Percentiles rank a stretch among this genome's conserved stretches.
These are phyloP conservation scores for Merluccius polli DNA, from an alignment of 2,797 vertebrate species.

Conservation along the genomic window DNA sequence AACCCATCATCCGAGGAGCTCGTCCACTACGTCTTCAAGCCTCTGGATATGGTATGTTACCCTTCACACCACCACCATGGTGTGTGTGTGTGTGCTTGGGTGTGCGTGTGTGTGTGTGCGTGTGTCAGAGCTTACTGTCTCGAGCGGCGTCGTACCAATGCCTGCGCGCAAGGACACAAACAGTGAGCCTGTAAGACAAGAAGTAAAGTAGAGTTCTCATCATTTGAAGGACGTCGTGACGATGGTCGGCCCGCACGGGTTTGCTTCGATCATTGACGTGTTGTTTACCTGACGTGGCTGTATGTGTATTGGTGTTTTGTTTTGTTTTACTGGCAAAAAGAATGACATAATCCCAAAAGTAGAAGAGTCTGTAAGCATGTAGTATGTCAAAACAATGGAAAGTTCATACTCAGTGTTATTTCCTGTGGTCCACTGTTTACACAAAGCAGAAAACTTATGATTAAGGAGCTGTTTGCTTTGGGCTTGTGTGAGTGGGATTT, in stretches of 20 bases:
- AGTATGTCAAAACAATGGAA: conserved; percentile 43
- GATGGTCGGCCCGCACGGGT: too few species aligned
- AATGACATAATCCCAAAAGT: too few species aligned
- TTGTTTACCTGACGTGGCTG: neutral
- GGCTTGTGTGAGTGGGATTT: conserved; percentile 33
- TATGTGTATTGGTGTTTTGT: neutral
- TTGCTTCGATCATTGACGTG: neutral
- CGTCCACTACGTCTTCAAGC: conserved; percentile 81
- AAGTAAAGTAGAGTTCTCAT: too few species aligned
- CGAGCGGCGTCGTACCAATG: neutral
- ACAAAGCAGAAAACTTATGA: conserved; percentile 31
- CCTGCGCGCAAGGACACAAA: neutral
- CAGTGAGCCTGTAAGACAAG: too few species aligned
- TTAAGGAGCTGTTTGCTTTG: conserved; percentile 19
- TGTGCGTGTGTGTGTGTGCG: neutral
- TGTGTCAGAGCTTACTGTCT: neutral
- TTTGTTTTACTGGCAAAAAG: too few species aligned
- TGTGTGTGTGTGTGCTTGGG: neutral
- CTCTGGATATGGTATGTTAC: conserved; percentile 81
- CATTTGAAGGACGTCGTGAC: too few species aligned
- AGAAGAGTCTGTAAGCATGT: conserved; percentile 21
- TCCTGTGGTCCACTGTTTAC: conserved; percentile 36
- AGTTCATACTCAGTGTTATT: conserved; percentile 24
- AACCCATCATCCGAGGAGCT: conserved; percentile 82
- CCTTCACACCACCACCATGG: neutral